Base-by-base conservation (phyloP, 2,888 invertebrate genomes). In the Euzophera pinguis region DNA sequence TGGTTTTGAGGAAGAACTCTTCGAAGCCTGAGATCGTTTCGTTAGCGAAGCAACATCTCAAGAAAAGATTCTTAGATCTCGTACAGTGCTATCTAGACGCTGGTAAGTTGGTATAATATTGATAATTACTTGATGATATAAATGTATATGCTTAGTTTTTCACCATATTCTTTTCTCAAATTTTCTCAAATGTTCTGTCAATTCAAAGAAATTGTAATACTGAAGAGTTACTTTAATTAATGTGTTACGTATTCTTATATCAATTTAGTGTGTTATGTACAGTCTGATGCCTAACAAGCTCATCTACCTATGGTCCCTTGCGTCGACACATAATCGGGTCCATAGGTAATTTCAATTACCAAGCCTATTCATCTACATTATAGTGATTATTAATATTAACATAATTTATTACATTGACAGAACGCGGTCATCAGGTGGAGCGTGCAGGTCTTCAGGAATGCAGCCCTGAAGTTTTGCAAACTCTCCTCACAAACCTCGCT, bases 381-480 rank as follows among this genome's bases (percentile, higher is more conserved):
- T 22, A 22, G 22, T 22, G 22, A 22, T 22, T n/a, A 22, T 35
- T 14, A 29, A 38, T 42, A 32, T 51, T 42, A 32, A 56, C 59
- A 38, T 42, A 39, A 4, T 5, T 39, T 39, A 17, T 57, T 54
- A 64, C 66, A 45, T 66, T 74, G 67, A 65, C 88, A 86, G 94
- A 94, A 65, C 92, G 91, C 58, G 92, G 92, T 65, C 92, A 93
- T 69, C 93, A 93, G 70, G 92, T 91, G 61, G 93, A 93, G 79
- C 95, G 95, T 78, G 95, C 95, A 67, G 96, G 96, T 63, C 92
- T 98, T 70, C 96, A 96, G 92, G 97, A 98, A 91, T 95, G 96
- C 69, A 95, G 96, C 58, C 95, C 97, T 68, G 97, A 98, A 92
- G 93, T 97, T 59, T 90, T 98, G 68, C 97, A 98, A 88, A 91